Evolutionary conservation across 2,113 vertebrate genomes (phyloP), one percentile per base, ranked within the genome.

Genomic region (Ceyx cyanopectus): DNA sequence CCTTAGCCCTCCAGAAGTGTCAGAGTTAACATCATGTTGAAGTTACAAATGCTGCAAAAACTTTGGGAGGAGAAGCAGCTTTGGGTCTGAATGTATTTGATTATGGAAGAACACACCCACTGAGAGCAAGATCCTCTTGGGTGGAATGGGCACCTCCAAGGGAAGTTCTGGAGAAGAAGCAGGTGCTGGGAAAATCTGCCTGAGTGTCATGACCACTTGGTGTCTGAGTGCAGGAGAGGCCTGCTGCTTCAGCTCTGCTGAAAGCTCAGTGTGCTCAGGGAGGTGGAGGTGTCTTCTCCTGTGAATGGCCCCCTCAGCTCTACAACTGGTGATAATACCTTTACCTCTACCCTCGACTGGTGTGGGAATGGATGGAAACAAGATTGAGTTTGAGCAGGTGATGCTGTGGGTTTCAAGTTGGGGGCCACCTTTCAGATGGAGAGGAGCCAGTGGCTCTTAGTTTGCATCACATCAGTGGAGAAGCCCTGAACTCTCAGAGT

Each of bases 31-130:
- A 30, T 58, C 58, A 26, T 46, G 37, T 37, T 40, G 16, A 87
- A 85, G 46, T 73, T 88, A 66, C 0, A 0, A 56, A 57, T 65
- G 0, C 3, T 41, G 27, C 14, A 66, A 30, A 90, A 92, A 6
- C 40, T 75, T 65, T 37, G 34, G 21, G 29, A 87, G 41, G 29
- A 79, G 34, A 91, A 68, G 40, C 51, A 65, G 29, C 63, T 87
- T 83, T 65, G 27, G 34, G 5, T 18, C 62, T 65, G 41, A 69
- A 30, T 3, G 4, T 21, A 5, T 9, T 77, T 1, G 2, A 0
- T 46, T 45, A 6, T 48, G 51, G 54, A 79, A 85, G 53, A 37
- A 65, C 16, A n/a, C 4, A 5, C 21, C 5, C 45, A 8, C 8
- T 40, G 53, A 73, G 18, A 73, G n/a, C 54, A 76, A n/a, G 67